Percentiles rank a stretch among this genome's conserved stretches.
phyloP scores from a whole-genome alignment of 2,888 invertebrate species.

The Sceliomorpha sp. region DNA sequence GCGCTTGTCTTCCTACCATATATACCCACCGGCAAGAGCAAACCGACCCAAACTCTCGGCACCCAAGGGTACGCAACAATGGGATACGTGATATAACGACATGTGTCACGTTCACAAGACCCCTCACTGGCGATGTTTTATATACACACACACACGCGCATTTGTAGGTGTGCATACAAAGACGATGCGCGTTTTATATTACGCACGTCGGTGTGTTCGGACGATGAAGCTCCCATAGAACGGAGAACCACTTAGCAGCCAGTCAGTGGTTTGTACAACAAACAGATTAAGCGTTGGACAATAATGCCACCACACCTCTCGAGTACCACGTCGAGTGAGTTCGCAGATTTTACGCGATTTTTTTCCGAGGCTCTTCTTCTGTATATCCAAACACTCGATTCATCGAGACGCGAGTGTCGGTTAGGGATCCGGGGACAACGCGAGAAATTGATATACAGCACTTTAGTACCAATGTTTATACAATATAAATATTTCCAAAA shows the following conservation, averaged over 20 bases:
- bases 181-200: conserved; percentile 22
- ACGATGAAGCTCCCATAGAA: conserved; percentile 65
- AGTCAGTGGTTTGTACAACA: conserved; percentile 72
- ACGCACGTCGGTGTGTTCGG: conserved; percentile 15
- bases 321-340: conserved; percentile 3
- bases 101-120: conserved; percentile 76
- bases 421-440: no score
- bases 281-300: conserved; percentile 76
- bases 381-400: no score
- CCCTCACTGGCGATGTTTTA: conserved; percentile 59
- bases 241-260: conserved; percentile 78
- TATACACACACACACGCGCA: conserved; percentile 1
- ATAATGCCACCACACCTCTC: conserved; percentile 64
- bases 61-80: conserved; percentile 67
- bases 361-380: neutral
- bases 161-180: conserved; percentile 25
- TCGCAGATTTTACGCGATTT: neutral
- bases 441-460: no score
- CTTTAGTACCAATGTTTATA: neutral
- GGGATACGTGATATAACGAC: conserved; percentile 76
- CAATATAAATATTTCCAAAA: conserved; percentile 10
- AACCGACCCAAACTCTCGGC: conserved; percentile 23
- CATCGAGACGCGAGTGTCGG: no score
- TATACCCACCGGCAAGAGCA: conserved; percentile 18
- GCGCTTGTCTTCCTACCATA: conserved; percentile 23